Evolutionary conservation across 2,888 invertebrate species (phyloP), one percentile per base, ranked within the genome.

Genomic region (Drosophila nr. medialis): DNA sequence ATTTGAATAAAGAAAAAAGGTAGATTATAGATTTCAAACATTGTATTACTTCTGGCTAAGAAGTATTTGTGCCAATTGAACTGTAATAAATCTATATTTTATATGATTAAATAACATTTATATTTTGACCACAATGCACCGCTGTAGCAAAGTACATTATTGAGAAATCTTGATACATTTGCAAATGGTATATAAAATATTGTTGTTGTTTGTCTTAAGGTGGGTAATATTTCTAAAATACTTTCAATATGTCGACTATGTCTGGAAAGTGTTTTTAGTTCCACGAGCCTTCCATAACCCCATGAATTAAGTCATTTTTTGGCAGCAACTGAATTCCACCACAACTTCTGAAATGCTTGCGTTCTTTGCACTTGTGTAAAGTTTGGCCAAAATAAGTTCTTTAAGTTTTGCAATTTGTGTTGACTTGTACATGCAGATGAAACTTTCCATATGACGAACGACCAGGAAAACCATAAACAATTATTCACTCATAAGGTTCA

Each of bases 401-500:
- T 18, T 13, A 49, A 36, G 24, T 38, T 24, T 36, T 30, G 3
- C 2, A 40, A 61, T 38, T 40, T 38, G 18, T 30, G 36, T 38
- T 38, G 30, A 30, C 58, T 21, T 15, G 29, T n/a, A 27, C 10
- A n/a, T 15, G 21, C 15, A 15, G 21, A 42, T 3, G 18, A 58
- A 58, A 58, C 42, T 58, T 58, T 45, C 2, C 42, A 21, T 24
- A 24, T 24, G 58, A 29, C 42, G 42, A 24, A 21, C 21, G 21
- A 18, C 56, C 40, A 34, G 32, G 18, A 51, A 21, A 61, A 61
- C 21, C 36, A 38, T 54, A 21, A 34, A 54, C 38, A 40, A 61
- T 53, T 24, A 49, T 61, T 38, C 38, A 24, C 38, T 40, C 36
- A 40, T 24, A 21, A 53, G 54, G 54, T 36, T 51, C 7, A 29